A percentile compares a stretch with the other conserved stretches of the same genome.
These are phyloP conservation scores for Macrotus californicus DNA, from an alignment of 2,113 vertebrate species.

Conservation along the genomic window DNA sequence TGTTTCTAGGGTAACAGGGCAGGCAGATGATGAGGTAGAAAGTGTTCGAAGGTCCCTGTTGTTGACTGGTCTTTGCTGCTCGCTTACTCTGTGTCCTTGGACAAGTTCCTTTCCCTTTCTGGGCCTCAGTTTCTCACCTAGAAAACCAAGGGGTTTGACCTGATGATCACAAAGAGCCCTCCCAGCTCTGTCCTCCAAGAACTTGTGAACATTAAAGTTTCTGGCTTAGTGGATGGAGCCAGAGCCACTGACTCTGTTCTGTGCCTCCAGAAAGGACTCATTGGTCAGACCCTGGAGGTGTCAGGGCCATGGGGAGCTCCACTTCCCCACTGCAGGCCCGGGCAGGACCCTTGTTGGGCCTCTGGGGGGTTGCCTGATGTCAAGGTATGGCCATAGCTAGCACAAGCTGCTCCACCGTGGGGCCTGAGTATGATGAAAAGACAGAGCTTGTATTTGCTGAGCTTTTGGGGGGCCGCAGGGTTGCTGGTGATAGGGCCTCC, in stretches of 20 bases:
- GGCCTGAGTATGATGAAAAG: background rate
- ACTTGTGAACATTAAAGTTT: background rate
- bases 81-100: constrained; percentile 12
- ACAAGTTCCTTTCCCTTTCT: background rate
- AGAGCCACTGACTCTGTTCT: background rate
- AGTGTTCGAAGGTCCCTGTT: background rate
- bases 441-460: background rate
- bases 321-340: background rate
- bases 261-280: background rate
- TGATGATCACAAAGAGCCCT: background rate
- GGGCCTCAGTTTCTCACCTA: background rate
- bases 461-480: no score
- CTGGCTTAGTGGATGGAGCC: background rate
- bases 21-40: background rate
- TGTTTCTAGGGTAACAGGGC: background rate
- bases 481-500: background rate
- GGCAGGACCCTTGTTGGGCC: background rate
- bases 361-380: background rate
- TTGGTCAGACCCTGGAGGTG: background rate
- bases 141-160: background rate
- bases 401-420: background rate
- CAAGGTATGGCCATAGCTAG: background rate
- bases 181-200: background rate
- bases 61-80: background rate
- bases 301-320: background rate